A percentile compares a stretch with the other conserved stretches of the same genome.
These are phyloP conservation scores for Pipistrellus kuhlii DNA, from an alignment of 2,797 vertebrate genomes.

Conservation along the genomic window DNA sequence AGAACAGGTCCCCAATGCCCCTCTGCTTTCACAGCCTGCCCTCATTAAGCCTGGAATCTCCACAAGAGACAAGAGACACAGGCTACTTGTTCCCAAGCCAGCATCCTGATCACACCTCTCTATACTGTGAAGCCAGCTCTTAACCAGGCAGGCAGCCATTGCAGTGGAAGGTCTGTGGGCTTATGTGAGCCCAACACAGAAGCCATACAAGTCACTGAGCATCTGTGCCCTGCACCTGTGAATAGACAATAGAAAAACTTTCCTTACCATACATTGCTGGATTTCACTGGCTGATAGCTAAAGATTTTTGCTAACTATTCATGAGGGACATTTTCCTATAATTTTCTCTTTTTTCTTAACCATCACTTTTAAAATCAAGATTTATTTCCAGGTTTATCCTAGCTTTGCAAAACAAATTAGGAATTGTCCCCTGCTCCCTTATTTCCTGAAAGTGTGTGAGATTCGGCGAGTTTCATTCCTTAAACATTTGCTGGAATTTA, in stretches of 20 bases:
- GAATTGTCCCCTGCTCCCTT: not conserved
- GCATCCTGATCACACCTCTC: not conserved
- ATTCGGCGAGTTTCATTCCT: not conserved
- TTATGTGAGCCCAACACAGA: not conserved
- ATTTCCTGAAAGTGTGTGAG: not conserved
- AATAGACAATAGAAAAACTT: not conserved
- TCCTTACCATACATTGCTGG: not conserved
- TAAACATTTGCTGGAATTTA: conserved; percentile 8
- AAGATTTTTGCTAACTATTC: not conserved
- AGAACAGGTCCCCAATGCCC: not conserved
- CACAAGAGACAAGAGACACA: not conserved
- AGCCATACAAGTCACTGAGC: not conserved
- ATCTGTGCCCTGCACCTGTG: not conserved
- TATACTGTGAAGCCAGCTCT: not conserved
- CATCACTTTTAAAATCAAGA: not conserved
- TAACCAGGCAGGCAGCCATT: not conserved
- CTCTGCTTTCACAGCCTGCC: not conserved
- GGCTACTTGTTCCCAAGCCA: not conserved
- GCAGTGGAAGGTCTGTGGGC: not conserved
- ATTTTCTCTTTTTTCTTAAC: not conserved
- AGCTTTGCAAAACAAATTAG: not conserved
- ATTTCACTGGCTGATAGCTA: not conserved
- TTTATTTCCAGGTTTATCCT: not conserved
- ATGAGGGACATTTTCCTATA: not conserved
- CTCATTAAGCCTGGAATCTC: not conserved